Conservation (phyloP, 92 coral and sea anemone genomes). For the Pocillopora grandis region DNA sequence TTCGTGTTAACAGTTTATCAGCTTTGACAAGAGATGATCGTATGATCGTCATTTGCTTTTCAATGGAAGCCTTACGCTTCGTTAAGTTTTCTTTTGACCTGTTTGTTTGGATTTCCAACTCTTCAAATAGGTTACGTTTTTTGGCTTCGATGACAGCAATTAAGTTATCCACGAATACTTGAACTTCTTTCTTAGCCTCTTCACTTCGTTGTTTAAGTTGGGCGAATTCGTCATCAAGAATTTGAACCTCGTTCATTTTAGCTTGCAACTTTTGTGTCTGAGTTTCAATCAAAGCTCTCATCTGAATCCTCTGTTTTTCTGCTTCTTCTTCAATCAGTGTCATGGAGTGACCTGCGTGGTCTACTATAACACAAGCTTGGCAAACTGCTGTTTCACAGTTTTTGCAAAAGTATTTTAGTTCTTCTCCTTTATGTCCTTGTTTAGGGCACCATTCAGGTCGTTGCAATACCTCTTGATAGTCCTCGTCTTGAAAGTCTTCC, state of each 20-base stretch:
- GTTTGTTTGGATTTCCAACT: background rate
- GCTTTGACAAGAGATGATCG: background rate
- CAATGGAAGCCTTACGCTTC: background rate
- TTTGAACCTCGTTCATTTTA: background rate
- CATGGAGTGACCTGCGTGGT: too few species aligned
- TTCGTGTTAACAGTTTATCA: background rate
- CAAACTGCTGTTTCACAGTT: too few species aligned
- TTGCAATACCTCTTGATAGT: background rate
- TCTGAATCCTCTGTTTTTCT: too few species aligned
- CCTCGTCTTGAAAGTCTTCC: conserved; percentile 27
- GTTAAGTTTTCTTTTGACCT: background rate
- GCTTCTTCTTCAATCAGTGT: too few species aligned
- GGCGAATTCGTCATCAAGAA: background rate
- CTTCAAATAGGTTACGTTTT: background rate
- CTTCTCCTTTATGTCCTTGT: too few species aligned
- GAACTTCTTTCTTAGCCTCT: background rate
- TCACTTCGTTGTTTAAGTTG: background rate
- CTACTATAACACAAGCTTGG: too few species aligned
- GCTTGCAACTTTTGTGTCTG: too few species aligned
- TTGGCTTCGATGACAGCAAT: background rate
- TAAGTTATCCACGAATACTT: background rate
- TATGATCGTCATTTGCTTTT: background rate
- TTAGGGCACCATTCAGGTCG: too few species aligned
- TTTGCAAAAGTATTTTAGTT: too few species aligned
- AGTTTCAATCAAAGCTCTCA: too few species aligned